Evolutionary conservation across 2,797 vertebrate species (phyloP).

Genomic region (Tarsius wallacei): DNA sequence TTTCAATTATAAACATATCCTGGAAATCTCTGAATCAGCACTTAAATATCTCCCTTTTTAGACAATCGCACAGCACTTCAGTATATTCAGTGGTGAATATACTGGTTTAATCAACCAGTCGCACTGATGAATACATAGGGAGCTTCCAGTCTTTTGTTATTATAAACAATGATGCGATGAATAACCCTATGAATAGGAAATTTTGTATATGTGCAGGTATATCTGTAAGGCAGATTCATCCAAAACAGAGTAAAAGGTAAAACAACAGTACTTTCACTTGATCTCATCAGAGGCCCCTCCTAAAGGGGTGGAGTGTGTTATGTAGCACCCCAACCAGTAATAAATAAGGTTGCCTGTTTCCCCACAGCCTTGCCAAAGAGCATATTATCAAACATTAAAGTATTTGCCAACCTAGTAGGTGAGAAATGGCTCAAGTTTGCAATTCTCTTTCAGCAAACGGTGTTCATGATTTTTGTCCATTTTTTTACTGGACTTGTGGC

Average conservation of each 20-base stretch:
- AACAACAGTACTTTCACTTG: neutral
- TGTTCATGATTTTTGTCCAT: conserved; percentile 9
- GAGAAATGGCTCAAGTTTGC: neutral
- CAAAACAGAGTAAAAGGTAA: neutral
- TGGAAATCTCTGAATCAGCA: neutral
- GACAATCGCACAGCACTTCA: neutral
- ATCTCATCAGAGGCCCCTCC: neutral
- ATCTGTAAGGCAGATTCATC: neutral
- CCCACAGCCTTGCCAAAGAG: neutral
- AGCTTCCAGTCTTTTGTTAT: neutral
- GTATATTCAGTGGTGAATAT: neutral
- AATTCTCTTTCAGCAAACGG: conserved; percentile 31
- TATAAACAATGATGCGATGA: neutral
- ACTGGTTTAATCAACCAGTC: neutral
- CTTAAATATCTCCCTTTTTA: neutral
- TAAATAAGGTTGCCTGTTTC: neutral
- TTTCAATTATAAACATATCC: neutral
- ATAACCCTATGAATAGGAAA: neutral
- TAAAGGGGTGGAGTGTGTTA: neutral
- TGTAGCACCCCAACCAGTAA: neutral
- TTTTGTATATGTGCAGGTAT: neutral
- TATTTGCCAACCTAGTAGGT: neutral
- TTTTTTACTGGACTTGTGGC: neutral
- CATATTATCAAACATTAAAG: neutral
- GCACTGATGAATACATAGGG: neutral